Base-by-base conservation (phyloP, 2,888 invertebrate species). In the Drosophila antonietae region DNA sequence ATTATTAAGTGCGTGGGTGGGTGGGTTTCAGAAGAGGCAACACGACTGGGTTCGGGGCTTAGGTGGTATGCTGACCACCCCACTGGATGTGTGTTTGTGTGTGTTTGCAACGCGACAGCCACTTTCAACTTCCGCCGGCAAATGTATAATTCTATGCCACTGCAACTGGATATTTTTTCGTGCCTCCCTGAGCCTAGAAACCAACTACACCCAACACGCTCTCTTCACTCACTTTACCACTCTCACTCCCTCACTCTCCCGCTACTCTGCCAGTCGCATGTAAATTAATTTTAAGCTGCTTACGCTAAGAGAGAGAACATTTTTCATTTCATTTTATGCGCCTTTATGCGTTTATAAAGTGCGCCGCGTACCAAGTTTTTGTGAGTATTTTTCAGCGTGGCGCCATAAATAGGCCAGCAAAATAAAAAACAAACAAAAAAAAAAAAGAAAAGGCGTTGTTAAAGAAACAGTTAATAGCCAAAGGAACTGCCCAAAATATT, bases 61-160 rank as follows among this genome's bases (percentile, higher is more conserved):
- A 33, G 78, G 82, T 63, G 56, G 64, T 61, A 69, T 60, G 65
- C 64, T 75, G 77, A 77, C 65, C 71, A 77, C 59, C 65, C 65
- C 31, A 31, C 59, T 47, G 28, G 18, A 51, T 23, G 51, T 49
- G 31, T 65, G 43, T 52, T 31, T 47, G 43, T 58, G 51, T 35
- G 62, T 60, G 55, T 59, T 64, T 75, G 82, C 67, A 68, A 64
- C 71, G 83, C 83, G 58, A 63, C 86, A 74, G 83, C 68, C 84
- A 90, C 90, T 84, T 88, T 66, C 87, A 89, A 85, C 90, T 89
- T 85, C 84, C 90, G 84, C 51, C 90, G 90, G 84, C 89, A 90
- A 90, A 86, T 83, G 78, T 73, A 88, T 83, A 90, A 89, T 90
- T 88, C 89, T 89, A 90, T 75, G 81, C 75, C 67, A 61, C 63